These are phyloP conservation scores for Falcunculus frontatus DNA, from an alignment of 2,113 vertebrate species.

Conservation along the genomic window DNA sequence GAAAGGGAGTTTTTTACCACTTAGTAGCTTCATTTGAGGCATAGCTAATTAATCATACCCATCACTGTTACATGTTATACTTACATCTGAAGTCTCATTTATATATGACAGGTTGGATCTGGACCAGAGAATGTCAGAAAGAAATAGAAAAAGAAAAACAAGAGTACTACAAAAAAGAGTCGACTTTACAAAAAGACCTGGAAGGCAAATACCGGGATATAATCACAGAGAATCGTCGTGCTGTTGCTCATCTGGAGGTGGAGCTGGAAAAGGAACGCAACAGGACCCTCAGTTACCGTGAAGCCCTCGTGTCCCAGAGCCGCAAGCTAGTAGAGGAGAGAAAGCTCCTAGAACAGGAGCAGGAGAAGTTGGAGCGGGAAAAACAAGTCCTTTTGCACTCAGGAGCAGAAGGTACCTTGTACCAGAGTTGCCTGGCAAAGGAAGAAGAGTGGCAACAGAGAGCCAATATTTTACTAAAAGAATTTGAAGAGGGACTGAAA, in stretches of 20 bases:
- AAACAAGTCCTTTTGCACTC: constrained; percentile 71
- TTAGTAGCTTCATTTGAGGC: background rate
- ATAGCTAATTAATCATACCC: background rate
- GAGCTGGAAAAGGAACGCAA: constrained; percentile 91
- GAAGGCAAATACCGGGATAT: constrained; percentile 84
- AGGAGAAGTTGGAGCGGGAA: constrained; percentile 76
- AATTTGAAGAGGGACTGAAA: constrained; percentile 81
- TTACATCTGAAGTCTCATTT: background rate
- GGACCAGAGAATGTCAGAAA: constrained; percentile 89
- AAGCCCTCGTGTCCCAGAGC: constrained; percentile 86
- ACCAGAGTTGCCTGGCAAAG: constrained; percentile 74
- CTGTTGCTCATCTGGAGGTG: constrained; percentile 82
- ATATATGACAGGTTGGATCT: constrained; percentile 87
- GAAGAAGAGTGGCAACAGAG: constrained; percentile 80
- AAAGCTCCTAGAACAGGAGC: constrained; percentile 81
- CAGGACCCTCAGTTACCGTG: constrained; percentile 83
- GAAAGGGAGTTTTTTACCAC: background rate
- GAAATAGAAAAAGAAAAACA: constrained; percentile 83
- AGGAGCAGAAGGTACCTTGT: constrained; percentile 70
- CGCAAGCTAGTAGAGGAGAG: constrained; percentile 85
- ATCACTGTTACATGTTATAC: background rate
- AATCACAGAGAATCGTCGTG: constrained; percentile 80
- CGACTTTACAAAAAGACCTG: constrained; percentile 75
- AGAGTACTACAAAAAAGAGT: constrained; percentile 73
- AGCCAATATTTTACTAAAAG: constrained; percentile 75